phyloP scores from a whole-genome alignment of 2,797 vertebrate species.

The Cacajao melanocephalus region DNA sequence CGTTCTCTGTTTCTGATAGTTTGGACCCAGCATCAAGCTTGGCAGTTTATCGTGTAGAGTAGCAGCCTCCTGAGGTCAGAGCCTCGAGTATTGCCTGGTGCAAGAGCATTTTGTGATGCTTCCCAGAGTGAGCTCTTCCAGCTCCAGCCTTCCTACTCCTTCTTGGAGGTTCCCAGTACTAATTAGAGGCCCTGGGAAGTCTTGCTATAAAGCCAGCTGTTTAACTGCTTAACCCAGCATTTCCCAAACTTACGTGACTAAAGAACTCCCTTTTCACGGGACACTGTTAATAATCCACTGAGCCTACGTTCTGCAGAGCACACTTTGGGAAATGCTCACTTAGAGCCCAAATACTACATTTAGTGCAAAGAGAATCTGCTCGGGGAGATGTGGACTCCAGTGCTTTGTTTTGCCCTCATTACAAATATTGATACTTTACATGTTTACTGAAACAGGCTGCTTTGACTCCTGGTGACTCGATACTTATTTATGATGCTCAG shows the following conservation, averaged over 20 bases:
- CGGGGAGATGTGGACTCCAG: not conserved
- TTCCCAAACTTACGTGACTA: not conserved
- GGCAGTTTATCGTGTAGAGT: not conserved
- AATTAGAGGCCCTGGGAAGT: not conserved
- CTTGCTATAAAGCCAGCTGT: not conserved
- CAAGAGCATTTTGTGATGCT: not conserved
- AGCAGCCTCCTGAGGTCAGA: not conserved
- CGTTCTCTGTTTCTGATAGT: not conserved
- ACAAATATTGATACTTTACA: not conserved
- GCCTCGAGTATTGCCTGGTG: not conserved
- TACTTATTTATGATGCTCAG: not conserved
- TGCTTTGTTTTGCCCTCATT: slow-evolving; percentile 2
- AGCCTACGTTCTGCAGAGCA: not conserved
- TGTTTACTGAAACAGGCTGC: not conserved
- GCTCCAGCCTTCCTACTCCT: not conserved
- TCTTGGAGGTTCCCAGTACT: not conserved
- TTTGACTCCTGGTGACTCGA: not conserved
- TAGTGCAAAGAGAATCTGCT: not conserved
- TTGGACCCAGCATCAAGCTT: not conserved
- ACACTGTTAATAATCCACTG: not conserved
- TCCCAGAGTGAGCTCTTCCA: not conserved
- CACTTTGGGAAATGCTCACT: not conserved
- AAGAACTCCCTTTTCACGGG: not conserved
- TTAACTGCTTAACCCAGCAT: not conserved
- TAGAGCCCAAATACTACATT: not conserved